Evolutionary conservation across 2,113 vertebrate genomes (phyloP).

Genomic region (Poecile atricapillus): DNA sequence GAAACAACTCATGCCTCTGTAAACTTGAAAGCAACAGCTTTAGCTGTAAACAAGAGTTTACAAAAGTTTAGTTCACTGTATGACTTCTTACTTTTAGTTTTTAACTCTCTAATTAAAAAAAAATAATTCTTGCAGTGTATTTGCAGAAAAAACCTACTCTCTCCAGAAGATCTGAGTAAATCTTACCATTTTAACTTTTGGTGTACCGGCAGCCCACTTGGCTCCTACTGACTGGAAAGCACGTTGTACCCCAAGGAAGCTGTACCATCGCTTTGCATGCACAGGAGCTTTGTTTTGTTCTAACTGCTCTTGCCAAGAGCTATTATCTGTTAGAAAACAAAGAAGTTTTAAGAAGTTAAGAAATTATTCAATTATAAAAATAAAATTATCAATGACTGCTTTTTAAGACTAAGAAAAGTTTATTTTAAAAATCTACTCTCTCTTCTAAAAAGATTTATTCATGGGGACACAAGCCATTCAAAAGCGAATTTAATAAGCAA

Average conservation of each 20-base stretch:
- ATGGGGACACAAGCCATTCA: not conserved
- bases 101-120: not conserved
- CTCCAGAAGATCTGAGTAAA: not conserved
- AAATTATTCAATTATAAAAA: not conserved
- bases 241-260: constrained; percentile 84
- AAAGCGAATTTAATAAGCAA: not conserved
- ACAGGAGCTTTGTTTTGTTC: constrained; percentile 73
- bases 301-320: constrained; percentile 74
- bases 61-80: not conserved
- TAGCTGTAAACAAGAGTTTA: not conserved
- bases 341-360: not conserved
- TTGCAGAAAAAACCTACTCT: not conserved
- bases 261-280: constrained; percentile 88
- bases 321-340: constrained; percentile 74
- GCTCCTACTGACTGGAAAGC: constrained; percentile 81
- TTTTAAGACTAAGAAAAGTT: not conserved
- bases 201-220: constrained; percentile 72
- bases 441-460: not conserved
- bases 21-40: not conserved
- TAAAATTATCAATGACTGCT: not conserved
- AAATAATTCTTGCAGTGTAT: not conserved
- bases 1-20: not conserved
- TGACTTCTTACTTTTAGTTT: not conserved
- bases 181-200: constrained; percentile 70
- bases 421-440: not conserved